Percentiles rank a stretch among this genome's conserved stretches.
Evolutionary conservation across 1,140 invertebrate species (phyloP).

Genomic region (Chrysomallon squamiferum): DNA sequence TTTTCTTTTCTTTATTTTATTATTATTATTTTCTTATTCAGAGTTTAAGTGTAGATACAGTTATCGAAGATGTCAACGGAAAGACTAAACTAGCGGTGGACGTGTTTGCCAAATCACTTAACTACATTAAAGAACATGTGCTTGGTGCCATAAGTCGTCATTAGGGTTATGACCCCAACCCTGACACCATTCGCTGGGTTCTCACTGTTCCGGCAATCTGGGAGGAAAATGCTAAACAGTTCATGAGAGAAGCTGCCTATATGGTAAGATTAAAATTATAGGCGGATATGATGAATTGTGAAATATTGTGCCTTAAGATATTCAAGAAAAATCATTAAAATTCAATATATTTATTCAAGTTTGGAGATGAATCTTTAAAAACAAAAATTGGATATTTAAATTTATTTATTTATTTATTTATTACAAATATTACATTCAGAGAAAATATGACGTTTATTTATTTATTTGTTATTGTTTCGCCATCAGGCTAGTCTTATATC

Average conservation of each 20-base stretch:
- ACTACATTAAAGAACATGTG: constrained; percentile 50
- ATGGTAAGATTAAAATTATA: too few species aligned
- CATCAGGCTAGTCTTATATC: constrained; percentile 50
- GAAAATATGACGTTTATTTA: too few species aligned
- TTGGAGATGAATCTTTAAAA: too few species aligned
- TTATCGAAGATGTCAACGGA: constrained; percentile 48
- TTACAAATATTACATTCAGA: too few species aligned
- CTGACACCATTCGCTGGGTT: constrained; percentile 51
- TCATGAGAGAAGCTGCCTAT: constrained; percentile 55
- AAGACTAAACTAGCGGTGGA: constrained; percentile 49
- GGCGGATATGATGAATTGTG: too few species aligned
- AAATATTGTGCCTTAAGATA: too few species aligned
- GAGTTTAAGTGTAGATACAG: constrained; percentile 52
- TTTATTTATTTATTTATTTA: too few species aligned
- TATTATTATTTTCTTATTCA: too few species aligned
- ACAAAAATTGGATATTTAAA: too few species aligned
- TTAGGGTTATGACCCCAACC: constrained; percentile 49
- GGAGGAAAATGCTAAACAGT: constrained; percentile 60
- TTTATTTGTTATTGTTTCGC: not conserved
- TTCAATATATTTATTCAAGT: too few species aligned
- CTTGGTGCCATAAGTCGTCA: constrained; percentile 35
- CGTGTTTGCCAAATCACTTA: constrained; percentile 51
- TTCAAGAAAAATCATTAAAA: too few species aligned
- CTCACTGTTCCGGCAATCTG: constrained; percentile 58
- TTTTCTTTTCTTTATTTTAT: not conserved